These are phyloP conservation scores for Micronisus gabar DNA, from an alignment of 2,113 vertebrate species.

Conservation along the genomic window DNA sequence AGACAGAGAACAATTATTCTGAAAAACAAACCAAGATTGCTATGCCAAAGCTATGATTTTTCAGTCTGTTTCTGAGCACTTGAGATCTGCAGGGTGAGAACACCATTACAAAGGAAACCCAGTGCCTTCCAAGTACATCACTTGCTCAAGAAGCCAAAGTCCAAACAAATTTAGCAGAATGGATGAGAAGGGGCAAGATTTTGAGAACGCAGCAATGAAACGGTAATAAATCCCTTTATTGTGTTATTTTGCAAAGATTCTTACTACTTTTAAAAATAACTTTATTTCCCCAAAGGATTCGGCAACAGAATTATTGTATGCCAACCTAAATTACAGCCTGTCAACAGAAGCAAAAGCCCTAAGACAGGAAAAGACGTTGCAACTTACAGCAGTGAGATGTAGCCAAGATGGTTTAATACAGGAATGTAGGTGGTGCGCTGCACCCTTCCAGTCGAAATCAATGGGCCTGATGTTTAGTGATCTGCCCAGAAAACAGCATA, in stretches of 20 bases:
- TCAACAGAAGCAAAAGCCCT: background rate
- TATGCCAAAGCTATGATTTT: background rate
- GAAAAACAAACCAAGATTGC: background rate
- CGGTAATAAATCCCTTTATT: background rate
- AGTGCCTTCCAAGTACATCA: background rate
- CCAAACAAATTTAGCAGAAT: background rate
- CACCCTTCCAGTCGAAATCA: background rate
- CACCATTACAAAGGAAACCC: background rate
- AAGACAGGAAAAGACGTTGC: background rate
- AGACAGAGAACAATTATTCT: background rate
- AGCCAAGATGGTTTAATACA: background rate
- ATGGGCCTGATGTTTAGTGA: background rate
- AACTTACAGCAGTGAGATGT: background rate
- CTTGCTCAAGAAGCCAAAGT: background rate
- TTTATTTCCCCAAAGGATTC: background rate
- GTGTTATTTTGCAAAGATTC: background rate
- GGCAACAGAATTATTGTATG: background rate
- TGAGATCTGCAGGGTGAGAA: background rate
- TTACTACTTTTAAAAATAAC: background rate
- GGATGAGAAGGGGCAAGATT: background rate
- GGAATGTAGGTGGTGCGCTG: background rate
- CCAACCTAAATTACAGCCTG: slow-evolving; percentile 22
- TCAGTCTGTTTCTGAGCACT: background rate
- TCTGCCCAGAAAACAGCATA: background rate
- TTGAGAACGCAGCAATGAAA: background rate